Conservation (phyloP, 2,113 vertebrate species). For the Tetrao urogallus region DNA sequence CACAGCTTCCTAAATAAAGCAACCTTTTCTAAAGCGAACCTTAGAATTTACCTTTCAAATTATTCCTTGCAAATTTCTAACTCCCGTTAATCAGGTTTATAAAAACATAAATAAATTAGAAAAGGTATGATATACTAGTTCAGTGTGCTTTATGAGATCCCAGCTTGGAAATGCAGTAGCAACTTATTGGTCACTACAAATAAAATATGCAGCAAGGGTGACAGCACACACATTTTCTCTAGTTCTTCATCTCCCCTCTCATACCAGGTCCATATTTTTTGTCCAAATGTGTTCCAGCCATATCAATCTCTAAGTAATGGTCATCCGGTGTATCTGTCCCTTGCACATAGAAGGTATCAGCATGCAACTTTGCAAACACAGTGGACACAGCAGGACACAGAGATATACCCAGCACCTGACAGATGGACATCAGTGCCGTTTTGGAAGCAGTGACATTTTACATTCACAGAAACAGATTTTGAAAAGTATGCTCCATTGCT, state of each 20-base stretch:
- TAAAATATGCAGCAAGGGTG: not conserved
- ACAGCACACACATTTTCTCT: not conserved
- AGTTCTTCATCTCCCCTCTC: not conserved
- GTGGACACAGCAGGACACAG: fast-evolving
- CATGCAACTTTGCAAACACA: not conserved
- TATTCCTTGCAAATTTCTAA: not conserved
- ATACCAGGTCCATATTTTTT: not conserved
- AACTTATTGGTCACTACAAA: not conserved
- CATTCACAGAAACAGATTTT: not conserved
- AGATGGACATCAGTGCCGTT: fast-evolving
- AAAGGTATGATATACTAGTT: not conserved
- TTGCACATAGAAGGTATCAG: fast-evolving
- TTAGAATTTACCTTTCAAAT: not conserved
- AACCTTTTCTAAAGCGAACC: not conserved
- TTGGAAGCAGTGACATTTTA: not conserved
- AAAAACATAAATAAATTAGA: not conserved
- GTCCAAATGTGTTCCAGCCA: not conserved
- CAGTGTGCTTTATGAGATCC: fast-evolving
- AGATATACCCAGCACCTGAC: fast-evolving
- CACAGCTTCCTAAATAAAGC: not conserved
- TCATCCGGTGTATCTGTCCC: fast-evolving
- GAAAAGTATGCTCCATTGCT: not conserved
- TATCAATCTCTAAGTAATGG: fast-evolving
- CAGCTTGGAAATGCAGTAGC: not conserved
- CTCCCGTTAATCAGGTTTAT: not conserved